Conservation (phyloP, 1,140 invertebrate species). For the Physella acuta region DNA sequence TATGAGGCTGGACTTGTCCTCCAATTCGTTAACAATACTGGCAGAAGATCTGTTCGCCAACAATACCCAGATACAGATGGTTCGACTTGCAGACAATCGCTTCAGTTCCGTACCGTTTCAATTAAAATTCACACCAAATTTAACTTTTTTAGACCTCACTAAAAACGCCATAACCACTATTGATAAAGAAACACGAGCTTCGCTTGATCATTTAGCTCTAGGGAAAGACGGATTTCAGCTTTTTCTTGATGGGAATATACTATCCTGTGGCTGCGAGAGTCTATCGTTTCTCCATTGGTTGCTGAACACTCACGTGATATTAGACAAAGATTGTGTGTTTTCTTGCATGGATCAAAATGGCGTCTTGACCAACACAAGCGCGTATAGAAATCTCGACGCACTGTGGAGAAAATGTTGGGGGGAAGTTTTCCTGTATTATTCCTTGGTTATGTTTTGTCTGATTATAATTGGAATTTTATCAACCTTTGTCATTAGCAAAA, state of each 20-base stretch:
- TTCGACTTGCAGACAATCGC: not conserved
- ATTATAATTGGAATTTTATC: not conserved
- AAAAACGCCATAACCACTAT: conserved; percentile 5
- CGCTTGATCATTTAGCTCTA: not conserved
- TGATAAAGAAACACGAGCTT: not conserved
- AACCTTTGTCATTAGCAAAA: not conserved
- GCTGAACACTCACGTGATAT: not conserved
- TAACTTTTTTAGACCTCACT: not conserved
- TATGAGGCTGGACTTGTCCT: not conserved
- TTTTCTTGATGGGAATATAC: conserved; percentile 1
- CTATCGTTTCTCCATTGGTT: conserved; percentile 4
- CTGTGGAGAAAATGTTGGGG: conserved; percentile 15
- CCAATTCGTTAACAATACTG: not conserved
- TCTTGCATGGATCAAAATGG: conserved; percentile 2
- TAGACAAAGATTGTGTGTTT: not conserved
- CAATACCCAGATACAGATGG: not conserved
- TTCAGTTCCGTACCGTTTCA: conserved; percentile 14
- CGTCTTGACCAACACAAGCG: not conserved
- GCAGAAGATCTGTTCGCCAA: not conserved
- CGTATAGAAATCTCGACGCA: not conserved
- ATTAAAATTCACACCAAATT: conserved; percentile 1
- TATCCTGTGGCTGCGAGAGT: conserved; percentile 11
- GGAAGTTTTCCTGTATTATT: not conserved
- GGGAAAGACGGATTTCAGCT: not conserved
- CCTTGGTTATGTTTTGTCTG: not conserved